These are phyloP conservation scores for Lasaia peninsularis DNA, from an alignment of 1,140 invertebrate genomes.

Conservation along the genomic window DNA sequence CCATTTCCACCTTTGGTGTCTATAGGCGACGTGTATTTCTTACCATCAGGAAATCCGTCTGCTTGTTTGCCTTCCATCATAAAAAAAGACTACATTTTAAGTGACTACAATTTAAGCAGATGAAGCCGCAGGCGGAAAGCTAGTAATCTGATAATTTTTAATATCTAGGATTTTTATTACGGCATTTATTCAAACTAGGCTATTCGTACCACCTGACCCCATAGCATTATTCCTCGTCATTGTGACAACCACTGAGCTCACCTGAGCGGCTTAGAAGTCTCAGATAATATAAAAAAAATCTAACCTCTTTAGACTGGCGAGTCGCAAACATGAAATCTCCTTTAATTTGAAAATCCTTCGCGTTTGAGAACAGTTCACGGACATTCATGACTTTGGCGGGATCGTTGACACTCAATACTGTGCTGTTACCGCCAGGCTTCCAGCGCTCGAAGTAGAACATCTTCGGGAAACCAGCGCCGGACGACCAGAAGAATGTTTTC, in stretches of 20 bases:
- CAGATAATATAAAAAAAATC: conserved; percentile 18
- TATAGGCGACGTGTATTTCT: too few relatives aligned
- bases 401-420: conserved; percentile 78
- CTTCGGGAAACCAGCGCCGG: conserved; percentile 67
- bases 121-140: too few relatives aligned
- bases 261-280: neutral
- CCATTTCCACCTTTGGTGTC: too few relatives aligned
- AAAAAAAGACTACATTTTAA: too few relatives aligned
- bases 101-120: too few relatives aligned
- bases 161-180: too few relatives aligned
- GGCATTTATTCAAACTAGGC: too few relatives aligned
- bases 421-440: conserved; percentile 80
- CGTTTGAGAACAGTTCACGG: conserved; percentile 80
- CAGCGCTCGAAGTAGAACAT: conserved; percentile 84
- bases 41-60: too few relatives aligned
- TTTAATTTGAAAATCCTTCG: conserved; percentile 89
- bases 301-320: conserved; percentile 76
- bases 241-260: neutral
- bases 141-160: too few relatives aligned
- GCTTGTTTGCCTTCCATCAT: too few relatives aligned
- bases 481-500: conserved; percentile 86
- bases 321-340: conserved; percentile 92
- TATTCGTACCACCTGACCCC: too few relatives aligned
- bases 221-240: too few relatives aligned
- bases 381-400: conserved; percentile 54